These are phyloP conservation scores for Solenopsis fugax DNA, from an alignment of 1,140 invertebrate species.

Conservation along the genomic window DNA sequence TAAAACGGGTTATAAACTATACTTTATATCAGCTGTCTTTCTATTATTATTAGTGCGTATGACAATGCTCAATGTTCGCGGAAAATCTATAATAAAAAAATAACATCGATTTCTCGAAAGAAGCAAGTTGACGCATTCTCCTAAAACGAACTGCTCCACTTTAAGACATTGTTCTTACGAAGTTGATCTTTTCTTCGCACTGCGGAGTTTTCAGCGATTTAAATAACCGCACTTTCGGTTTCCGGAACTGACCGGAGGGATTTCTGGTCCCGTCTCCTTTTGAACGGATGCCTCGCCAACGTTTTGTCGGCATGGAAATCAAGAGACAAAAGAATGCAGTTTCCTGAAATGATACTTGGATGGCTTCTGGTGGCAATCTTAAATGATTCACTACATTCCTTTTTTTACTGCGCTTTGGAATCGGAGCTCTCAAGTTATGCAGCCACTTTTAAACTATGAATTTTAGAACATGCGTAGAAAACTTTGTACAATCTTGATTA, in stretches of 20 bases:
- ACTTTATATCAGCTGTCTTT: not conserved
- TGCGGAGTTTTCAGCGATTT: not conserved
- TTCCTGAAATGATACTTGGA: not conserved
- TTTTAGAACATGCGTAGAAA: not conserved
- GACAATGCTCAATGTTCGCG: not conserved
- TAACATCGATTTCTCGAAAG: not conserved
- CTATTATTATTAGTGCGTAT: not conserved
- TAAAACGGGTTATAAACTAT: not conserved
- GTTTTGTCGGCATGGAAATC: constrained; percentile 42
- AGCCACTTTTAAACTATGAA: not conserved
- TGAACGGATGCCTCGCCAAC: not conserved
- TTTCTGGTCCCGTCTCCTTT: not conserved
- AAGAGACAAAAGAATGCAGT: constrained; percentile 41
- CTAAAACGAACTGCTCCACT: not conserved
- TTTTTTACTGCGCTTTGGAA: not conserved
- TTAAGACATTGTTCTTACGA: not conserved
- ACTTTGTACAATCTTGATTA: not conserved
- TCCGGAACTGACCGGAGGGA: not conserved
- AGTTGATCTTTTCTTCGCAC: not conserved
- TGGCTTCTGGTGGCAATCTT: constrained; percentile 5
- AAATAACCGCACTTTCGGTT: not conserved
- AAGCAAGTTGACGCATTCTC: not conserved
- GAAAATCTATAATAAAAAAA: not conserved
- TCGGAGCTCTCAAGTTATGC: not conserved
- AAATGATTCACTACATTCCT: constrained; percentile 8